Percentiles rank a stretch among this genome's conserved stretches.
Evolutionary conservation across 2,797 vertebrate species (phyloP).

Genomic region (Eulemur albifrons): DNA sequence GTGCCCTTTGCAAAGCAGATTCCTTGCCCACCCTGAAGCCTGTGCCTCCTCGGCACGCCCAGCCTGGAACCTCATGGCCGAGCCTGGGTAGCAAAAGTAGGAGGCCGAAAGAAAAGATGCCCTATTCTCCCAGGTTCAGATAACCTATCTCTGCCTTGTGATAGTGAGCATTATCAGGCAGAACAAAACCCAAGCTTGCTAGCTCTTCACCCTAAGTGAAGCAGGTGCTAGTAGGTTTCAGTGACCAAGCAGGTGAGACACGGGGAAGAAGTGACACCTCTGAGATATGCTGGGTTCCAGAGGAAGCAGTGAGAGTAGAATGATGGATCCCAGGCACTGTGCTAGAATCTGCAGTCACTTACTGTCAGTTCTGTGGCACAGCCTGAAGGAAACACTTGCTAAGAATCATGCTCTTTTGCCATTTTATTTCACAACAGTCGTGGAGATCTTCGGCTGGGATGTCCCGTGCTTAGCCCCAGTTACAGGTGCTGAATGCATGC

Average conservation of each 20-base stretch:
- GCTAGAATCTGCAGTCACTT: background rate
- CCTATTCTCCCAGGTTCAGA: background rate
- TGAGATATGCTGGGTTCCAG: background rate
- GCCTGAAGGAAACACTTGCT: background rate
- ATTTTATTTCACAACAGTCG: slow-evolving; percentile 36
- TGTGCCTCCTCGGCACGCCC: accelerated
- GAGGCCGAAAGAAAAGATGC: background rate
- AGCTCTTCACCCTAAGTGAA: background rate
- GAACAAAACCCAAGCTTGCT: background rate
- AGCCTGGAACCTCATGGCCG: too few species aligned
- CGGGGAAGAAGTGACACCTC: background rate
- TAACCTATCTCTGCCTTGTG: background rate
- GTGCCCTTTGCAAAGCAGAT: background rate
- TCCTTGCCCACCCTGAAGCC: accelerated
- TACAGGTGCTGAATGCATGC: accelerated
- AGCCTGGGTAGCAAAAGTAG: background rate
- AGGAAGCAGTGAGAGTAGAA: background rate
- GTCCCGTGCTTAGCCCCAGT: too few species aligned
- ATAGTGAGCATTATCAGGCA: background rate
- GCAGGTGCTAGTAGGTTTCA: background rate
- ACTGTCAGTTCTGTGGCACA: background rate
- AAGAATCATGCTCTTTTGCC: background rate
- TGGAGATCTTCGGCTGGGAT: background rate
- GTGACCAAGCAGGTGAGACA: background rate
- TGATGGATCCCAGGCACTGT: background rate